Base-by-base conservation (phyloP, 1,140 invertebrate genomes). In the Drosophila ercepeae region DNA sequence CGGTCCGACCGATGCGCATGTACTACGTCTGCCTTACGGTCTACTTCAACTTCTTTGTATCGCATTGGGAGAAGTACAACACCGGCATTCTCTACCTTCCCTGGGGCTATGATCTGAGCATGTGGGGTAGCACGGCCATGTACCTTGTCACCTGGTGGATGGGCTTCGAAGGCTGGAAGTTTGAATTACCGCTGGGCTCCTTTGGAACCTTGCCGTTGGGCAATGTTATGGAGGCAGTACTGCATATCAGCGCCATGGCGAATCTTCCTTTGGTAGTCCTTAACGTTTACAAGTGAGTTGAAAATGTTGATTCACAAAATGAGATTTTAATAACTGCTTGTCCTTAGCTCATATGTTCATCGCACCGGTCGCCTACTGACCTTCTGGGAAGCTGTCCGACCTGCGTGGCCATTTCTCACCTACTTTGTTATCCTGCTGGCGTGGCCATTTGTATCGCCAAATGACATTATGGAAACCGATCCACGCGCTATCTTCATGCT, bases 51-150 rank as follows among this genome's bases (percentile, higher is more conserved):
- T 99, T 99, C 92, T 97, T 98, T 78, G 92, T 97, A 2, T 98
- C 97, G 45, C 98, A 99, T 91, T 99, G 97, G 95, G 98, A 99
- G 92, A 99, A 99, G 90, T 99, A 99, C 92, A 99, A 98, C 91
- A 99, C 98, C 0, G 97, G 97, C 1, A 95, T 98, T 6, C 92
- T 99, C 9, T 99, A 97, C 92, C 92, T 99, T 44, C 98, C 98
- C 0, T 99, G 98, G 98, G 97, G 97, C 21, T 99, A 99, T 88
- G 98, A 99, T 92, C 92, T 98, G 49, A 97, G 97, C 67, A 98
- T 99, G 95, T 93, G 97, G 91, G 91, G 91, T 49, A 89, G 84
- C 55, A 91, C 83, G 45, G 70, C 82, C 57, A 82, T 90, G 78
- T 91, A 90, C 59, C 14, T 89, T 32, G 61, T 91, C 42, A 92